Percentiles rank a stretch among this genome's conserved stretches.
phyloP scores from a whole-genome alignment of 2,113 vertebrate genomes.

The Sitta europaea region DNA sequence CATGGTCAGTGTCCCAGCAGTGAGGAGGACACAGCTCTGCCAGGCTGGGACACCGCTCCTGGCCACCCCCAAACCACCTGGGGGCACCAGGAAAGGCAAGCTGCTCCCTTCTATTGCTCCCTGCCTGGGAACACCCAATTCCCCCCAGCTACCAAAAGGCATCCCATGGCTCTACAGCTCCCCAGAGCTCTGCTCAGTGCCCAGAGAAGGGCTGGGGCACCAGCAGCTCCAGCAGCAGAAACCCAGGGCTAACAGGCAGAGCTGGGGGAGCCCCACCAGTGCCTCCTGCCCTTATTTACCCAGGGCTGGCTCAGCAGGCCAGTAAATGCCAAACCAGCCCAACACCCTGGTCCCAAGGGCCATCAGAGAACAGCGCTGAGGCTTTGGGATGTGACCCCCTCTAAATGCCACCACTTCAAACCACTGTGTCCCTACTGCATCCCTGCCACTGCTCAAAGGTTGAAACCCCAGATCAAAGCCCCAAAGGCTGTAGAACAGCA shows the following conservation, averaged over 20 bases:
- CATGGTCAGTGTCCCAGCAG: rapidly evolving
- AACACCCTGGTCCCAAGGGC: not conserved
- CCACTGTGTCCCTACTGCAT: not conserved
- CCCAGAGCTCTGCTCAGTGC: not conserved
- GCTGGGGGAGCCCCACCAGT: no score
- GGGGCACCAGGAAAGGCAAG: not conserved
- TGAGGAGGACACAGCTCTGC: not conserved
- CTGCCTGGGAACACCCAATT: not conserved
- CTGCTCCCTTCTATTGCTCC: not conserved
- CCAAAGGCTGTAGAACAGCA: not conserved
- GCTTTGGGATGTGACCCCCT: not conserved
- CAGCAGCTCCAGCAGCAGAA: not conserved
- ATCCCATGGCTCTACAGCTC: not conserved
- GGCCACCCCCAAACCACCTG: not conserved
- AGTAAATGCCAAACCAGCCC: not conserved
- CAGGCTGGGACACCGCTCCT: not conserved
- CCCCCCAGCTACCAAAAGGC: not conserved
- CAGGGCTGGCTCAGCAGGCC: not conserved
- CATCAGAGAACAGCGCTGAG: not conserved
- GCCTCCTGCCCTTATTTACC: not conserved
- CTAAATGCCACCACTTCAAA: not conserved
- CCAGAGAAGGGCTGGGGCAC: not conserved
- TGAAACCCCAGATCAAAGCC: not conserved
- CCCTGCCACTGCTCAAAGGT: not conserved
- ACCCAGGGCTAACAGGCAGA: not conserved